Evolutionary conservation across 2,888 invertebrate species (phyloP), one percentile per base, ranked within the genome.

Genomic region (Chrysodeixis includens): DNA sequence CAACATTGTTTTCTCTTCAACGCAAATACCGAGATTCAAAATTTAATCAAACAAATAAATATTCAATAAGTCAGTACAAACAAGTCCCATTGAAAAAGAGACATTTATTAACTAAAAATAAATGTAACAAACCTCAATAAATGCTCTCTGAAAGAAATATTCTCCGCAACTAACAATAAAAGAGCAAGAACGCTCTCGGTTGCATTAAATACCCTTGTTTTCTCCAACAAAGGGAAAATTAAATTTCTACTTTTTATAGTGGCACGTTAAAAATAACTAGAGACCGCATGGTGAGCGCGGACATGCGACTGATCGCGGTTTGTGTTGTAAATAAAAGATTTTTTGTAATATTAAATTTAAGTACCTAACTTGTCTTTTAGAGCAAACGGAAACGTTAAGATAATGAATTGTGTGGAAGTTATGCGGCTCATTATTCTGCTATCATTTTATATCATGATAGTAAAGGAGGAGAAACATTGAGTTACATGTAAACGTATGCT

Each of bases 121-220:
- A 63, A 63, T 10, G 9, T 10, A n/a, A 1, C 35, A 32, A 53
- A 55, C 56, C 40, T 55, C 63, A 62, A 52, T 67, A 71, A 26
- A 64, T 62, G 57, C 30, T 56, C 49, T 52, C n/a, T 61, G 54
- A 65, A 60, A 53, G 26, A n/a, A 70, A 66, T 60, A 66, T 54
- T 60, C 44, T 60, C 49, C 59, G 30, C 22, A 51, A 22, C 58
- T 20, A 52, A 74, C 56, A 64, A 56, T 66, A 65, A 55, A 53
- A 71, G 30, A 56, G 26, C 64, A 65, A 67, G 54, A 59, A 46
- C 68, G 56, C 53, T 52, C 56, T 76, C 70, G 70, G 75, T 74
- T 75, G 76, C 76, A 83, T 79, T 82, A 84, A 82, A 83, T 74
- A 76, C 72, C 74, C 73, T 78, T 78, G 71, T 77, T 82, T 79